These are phyloP conservation scores for Trachythela sp. DNA, from an alignment of 64 coral and sea anemone species.

Conservation along the genomic window DNA sequence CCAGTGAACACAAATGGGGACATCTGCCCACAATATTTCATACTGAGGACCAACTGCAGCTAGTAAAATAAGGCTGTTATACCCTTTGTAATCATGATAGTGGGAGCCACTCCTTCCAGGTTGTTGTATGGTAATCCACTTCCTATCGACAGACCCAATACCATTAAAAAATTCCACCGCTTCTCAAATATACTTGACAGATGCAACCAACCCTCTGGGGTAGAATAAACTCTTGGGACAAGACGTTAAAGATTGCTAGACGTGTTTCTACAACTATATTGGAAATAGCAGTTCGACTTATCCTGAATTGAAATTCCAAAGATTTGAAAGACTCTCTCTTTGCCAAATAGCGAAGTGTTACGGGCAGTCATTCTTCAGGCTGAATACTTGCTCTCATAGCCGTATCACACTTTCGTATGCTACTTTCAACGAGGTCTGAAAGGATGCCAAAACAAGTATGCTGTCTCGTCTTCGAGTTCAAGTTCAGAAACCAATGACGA, in stretches of 20 bases:
- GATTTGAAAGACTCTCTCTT: slow-evolving; percentile 54
- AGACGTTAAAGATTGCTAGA: slow-evolving; percentile 15
- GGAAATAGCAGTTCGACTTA: slow-evolving; percentile 42
- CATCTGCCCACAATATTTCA: neutral
- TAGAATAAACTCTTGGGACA: neutral
- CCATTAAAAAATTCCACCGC: neutral
- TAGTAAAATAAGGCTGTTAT: neutral
- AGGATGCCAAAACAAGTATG: slow-evolving; percentile 30
- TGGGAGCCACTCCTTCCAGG: neutral
- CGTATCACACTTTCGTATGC: slow-evolving; percentile 34
- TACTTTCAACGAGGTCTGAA: neutral
- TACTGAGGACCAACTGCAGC: neutral
- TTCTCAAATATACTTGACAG: neutral
- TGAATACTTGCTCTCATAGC: slow-evolving; percentile 38
- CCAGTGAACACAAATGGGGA: neutral
- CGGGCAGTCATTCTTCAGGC: slow-evolving; percentile 43
- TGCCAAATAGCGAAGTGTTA: slow-evolving; percentile 52
- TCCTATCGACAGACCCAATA: neutral
- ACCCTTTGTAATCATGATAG: neutral
- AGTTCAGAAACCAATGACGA: slow-evolving; percentile 32
- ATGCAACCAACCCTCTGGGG: neutral
- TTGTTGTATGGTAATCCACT: neutral
- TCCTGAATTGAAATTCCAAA: slow-evolving; percentile 31
- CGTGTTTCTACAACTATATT: slow-evolving; percentile 32
- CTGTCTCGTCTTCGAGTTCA: slow-evolving; percentile 25